These are phyloP conservation scores for Mugil cephalus DNA, from an alignment of 2,113 vertebrate genomes.

Conservation along the genomic window DNA sequence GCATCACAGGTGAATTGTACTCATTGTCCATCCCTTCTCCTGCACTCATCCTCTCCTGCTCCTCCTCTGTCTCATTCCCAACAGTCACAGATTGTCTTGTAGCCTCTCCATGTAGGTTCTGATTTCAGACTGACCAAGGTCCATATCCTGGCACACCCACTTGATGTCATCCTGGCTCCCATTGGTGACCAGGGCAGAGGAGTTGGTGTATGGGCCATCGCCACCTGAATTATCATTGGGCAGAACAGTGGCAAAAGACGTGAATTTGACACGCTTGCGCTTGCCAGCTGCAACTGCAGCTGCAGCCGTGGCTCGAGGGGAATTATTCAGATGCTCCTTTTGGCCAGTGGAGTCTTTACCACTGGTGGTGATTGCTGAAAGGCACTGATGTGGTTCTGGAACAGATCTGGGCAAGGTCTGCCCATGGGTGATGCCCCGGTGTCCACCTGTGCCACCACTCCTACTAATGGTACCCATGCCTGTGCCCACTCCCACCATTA, in stretches of 20 bases:
- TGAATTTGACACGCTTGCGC: constrained; percentile 97
- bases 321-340: constrained; percentile 87
- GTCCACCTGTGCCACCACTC: constrained; percentile 52
- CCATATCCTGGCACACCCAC: constrained; percentile 98
- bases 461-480: constrained; percentile 62
- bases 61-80: constrained; percentile 76
- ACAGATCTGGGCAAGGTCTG: constrained; percentile 89
- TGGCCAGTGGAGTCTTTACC: constrained; percentile 86
- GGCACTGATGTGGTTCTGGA: constrained; percentile 86
- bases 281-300: constrained; percentile 82
- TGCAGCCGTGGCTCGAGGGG: constrained; percentile 78
- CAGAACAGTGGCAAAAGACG: constrained; percentile 94
- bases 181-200: constrained; percentile 89
- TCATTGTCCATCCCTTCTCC: constrained; percentile 81
- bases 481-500: constrained; percentile 85
- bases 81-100: constrained; percentile 95
- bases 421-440: constrained; percentile 70
- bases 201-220: constrained; percentile 89
- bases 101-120: constrained; percentile 97
- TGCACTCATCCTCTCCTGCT: constrained; percentile 79
- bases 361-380: constrained; percentile 71
- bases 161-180: constrained; percentile 95
- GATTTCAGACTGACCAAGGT: constrained; percentile 93
- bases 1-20: constrained; percentile 87
- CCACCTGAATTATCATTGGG: constrained; percentile 88